Evolutionary conservation across 2,888 invertebrate genomes (phyloP), one percentile per base, ranked within the genome.

Genomic region (Myopa testacea): DNA sequence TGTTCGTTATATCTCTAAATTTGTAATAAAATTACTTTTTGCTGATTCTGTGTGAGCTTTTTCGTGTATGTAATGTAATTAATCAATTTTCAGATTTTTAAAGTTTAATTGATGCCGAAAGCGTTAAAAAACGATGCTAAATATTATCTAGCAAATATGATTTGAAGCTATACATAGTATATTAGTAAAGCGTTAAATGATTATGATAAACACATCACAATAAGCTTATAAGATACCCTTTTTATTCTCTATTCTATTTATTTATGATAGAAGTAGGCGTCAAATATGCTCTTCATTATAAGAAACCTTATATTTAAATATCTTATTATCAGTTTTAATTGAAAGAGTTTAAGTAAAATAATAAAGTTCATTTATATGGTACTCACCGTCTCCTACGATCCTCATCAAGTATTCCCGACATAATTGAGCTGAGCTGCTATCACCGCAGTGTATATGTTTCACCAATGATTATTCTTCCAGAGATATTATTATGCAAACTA

Each of bases 301-400:
- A 10, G 10, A 45, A 6, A 45, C 3, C 45, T 45, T 10, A 45
- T 45, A 45, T 45, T 45, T 45, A 45, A 45, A 45, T 45, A 10
- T 45, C 10, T 45, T 45, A 1, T 1, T 45, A 45, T 10, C 6
- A 45, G 45, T 10, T 45, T 45, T 45, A 8, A 45, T 45, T 45
- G 6, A 45, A 45, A n/a, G n/a, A n/a, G n/a, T n/a, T n/a, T n/a
- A n/a, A 45, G 10, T 55, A 55, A n/a, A n/a, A 55, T n/a, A 55
- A 55, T n/a, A 55, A 16, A 1, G 1, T 37, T 5, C 14, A 38
- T 65, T 34, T 26, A 12, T 37, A 8, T n/a, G n/a, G 10, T 65
- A 81, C 82, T 82, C 40, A 83, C 83, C 83, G 81, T 79, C 80
- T 80, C 79, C 78, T 82, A 75, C 83, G 82, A 78, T 83, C 82